Evolutionary conservation across 1,140 invertebrate genomes (phyloP).

Genomic region (Solen grandis): DNA sequence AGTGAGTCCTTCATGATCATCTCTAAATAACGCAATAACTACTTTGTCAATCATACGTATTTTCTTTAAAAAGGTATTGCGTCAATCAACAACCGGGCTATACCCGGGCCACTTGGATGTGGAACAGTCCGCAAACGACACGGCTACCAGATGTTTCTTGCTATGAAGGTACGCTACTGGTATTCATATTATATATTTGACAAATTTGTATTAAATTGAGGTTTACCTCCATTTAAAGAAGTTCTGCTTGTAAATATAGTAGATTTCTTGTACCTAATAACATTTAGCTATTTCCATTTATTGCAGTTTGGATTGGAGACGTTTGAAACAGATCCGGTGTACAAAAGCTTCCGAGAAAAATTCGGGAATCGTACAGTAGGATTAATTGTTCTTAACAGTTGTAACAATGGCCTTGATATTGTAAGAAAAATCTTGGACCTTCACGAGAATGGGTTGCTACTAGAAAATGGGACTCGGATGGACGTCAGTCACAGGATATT

Average conservation of each 20-base stretch:
- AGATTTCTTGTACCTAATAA: too few species aligned
- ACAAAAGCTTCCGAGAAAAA: background rate
- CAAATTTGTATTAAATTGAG: too few species aligned
- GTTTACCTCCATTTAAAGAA: too few species aligned
- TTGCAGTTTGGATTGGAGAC: slow-evolving; percentile 10
- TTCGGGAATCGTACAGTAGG: slow-evolving; percentile 25
- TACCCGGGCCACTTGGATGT: slow-evolving; percentile 6
- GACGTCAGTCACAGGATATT: slow-evolving; percentile 15
- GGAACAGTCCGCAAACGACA: background rate
- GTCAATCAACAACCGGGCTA: slow-evolving; percentile 21
- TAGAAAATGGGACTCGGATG: slow-evolving; percentile 20
- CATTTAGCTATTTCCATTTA: too few species aligned
- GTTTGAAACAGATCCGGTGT: background rate
- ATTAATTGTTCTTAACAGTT: slow-evolving; percentile 45
- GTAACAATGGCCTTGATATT: slow-evolving; percentile 37
- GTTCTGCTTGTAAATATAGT: too few species aligned
- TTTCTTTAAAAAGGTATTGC: background rate
- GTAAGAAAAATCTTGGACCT: slow-evolving; percentile 46
- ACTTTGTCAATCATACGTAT: too few species aligned
- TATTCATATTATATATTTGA: too few species aligned
- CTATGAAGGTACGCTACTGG: background rate
- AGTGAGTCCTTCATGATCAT: too few species aligned
- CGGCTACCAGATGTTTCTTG: slow-evolving; percentile 10
- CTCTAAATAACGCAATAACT: too few species aligned
- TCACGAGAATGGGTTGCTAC: slow-evolving; percentile 30